A percentile compares a stretch with the other conserved stretches of the same genome.
Evolutionary conservation across 2,797 vertebrate genomes (phyloP).

Genomic region (Acanthiza pusilla): DNA sequence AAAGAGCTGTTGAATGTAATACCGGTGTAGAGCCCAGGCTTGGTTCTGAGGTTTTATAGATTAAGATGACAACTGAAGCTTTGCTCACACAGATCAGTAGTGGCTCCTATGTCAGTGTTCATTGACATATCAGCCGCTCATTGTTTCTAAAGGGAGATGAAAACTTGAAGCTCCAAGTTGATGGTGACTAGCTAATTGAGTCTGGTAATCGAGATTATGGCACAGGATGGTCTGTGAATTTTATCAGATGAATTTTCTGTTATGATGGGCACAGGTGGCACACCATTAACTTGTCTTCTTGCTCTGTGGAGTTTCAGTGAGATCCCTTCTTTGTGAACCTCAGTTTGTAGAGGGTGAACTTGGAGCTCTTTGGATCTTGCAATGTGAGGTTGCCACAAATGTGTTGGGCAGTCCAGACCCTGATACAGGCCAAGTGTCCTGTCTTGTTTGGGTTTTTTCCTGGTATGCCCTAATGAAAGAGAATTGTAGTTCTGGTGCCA

Average conservation of each 20-base stretch:
- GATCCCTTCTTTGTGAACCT: neutral
- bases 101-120: neutral
- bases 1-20: neutral
- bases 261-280: neutral
- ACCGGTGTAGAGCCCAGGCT: neutral
- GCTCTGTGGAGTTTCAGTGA: neutral
- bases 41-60: neutral
- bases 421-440: neutral
- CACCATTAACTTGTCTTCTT: neutral
- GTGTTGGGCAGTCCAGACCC: neutral
- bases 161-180: neutral
- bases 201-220: neutral
- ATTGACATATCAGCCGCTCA: fast-evolving
- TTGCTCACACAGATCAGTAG: neutral
- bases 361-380: neutral
- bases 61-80: neutral
- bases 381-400: neutral
- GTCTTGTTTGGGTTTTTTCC: neutral
- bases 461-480: neutral
- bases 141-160: neutral
- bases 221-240: neutral
- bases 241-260: neutral
- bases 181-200: neutral
- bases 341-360: neutral
- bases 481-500: neutral